Percentiles rank a stretch among this genome's conserved stretches.
Evolutionary conservation across 2,888 invertebrate species (phyloP).

Genomic region (Nemapogon koenigi): DNA sequence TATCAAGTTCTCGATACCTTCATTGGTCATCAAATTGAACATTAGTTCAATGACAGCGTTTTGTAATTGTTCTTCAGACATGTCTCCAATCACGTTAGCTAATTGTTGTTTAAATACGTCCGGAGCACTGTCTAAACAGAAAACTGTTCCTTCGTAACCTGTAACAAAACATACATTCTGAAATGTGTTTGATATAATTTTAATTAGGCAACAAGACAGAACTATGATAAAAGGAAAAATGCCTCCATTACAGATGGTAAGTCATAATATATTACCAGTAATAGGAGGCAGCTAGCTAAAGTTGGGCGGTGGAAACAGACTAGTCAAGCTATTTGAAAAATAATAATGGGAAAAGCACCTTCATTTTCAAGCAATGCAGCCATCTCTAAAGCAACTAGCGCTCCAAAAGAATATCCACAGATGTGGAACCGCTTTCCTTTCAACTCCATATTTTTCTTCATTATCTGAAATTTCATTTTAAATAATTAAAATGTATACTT

Average conservation of each 20-base stretch:
- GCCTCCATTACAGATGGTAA: no score
- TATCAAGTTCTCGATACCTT: constrained; percentile 14
- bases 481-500: no score
- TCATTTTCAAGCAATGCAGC: constrained; percentile 31
- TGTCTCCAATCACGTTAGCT: constrained; percentile 20
- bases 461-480: constrained; percentile 23
- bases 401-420: constrained; percentile 35
- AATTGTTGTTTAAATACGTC: constrained; percentile 24
- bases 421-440: constrained; percentile 26
- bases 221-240: background rate
- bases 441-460: constrained; percentile 22
- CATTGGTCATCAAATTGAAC: constrained; percentile 25
- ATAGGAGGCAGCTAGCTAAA: no score
- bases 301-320: no score
- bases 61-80: constrained; percentile 26
- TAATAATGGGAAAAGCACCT: no score
- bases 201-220: background rate
- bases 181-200: background rate
- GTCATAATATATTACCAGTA: no score
- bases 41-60: constrained; percentile 29
- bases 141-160: constrained; percentile 34
- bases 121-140: constrained; percentile 31
- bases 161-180: constrained; percentile 8
- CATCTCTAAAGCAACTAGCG: constrained; percentile 30
- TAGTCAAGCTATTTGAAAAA: no score